Percentiles rank a stretch among this genome's conserved stretches.
Evolutionary conservation across 1,140 invertebrate genomes (phyloP).

Genomic region (Bathynomus jamesi): DNA sequence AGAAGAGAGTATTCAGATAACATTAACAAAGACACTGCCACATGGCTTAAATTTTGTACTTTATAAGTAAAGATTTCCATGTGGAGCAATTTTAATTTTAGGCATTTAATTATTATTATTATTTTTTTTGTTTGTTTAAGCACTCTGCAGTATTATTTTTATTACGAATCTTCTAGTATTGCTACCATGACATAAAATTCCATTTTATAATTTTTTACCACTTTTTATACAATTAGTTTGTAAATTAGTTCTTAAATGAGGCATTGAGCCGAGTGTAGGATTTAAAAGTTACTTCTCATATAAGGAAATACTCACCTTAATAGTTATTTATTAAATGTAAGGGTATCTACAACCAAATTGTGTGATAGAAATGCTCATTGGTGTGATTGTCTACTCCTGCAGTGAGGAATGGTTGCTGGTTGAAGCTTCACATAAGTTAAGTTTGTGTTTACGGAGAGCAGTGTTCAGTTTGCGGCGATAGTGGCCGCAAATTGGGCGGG

Average conservation of each 20-base stretch:
- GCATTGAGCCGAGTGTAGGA: neutral
- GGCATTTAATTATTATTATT: no score
- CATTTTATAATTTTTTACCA: neutral
- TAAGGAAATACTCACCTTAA: neutral
- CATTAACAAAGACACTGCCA: neutral
- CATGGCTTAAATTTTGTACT: neutral
- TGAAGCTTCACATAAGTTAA: no score
- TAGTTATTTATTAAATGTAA: neutral
- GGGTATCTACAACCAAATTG: neutral
- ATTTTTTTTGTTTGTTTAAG: neutral
- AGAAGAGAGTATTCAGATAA: neutral
- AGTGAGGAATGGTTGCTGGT: neutral
- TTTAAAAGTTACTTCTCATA: neutral
- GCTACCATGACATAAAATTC: neutral
- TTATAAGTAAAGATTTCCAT: neutral
- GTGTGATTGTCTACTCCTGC: neutral
- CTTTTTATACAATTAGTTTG: neutral
- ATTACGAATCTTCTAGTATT: neutral
- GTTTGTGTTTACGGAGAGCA: no score
- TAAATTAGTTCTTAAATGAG: neutral
- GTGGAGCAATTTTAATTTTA: neutral
- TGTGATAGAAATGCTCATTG: neutral
- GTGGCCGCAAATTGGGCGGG: no score
- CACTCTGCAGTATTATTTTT: neutral
- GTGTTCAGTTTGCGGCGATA: no score